phyloP scores from a whole-genome alignment of 2,113 vertebrate genomes.

The Ovis canadensis region DNA sequence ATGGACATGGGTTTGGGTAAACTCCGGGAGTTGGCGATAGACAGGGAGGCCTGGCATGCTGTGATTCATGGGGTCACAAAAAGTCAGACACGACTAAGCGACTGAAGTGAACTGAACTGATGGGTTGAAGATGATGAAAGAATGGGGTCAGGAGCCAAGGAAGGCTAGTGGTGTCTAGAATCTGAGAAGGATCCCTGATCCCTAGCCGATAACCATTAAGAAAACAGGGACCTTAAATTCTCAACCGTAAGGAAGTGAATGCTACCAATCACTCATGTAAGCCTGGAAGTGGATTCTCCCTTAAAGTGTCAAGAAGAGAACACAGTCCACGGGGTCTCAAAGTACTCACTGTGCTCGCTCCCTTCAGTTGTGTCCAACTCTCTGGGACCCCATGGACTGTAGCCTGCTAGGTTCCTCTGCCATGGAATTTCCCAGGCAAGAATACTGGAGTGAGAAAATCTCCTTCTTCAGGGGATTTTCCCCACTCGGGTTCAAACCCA shows the following conservation, averaged over 20 bases:
- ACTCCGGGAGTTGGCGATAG: accelerated
- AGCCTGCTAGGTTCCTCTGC: background rate
- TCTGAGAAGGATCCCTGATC: background rate
- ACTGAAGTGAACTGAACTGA: too few species aligned
- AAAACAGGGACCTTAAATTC: background rate
- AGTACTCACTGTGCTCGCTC: background rate
- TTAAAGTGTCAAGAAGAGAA: background rate
- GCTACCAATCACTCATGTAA: background rate
- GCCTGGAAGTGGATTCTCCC: accelerated
- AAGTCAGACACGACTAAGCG: accelerated
- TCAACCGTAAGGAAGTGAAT: background rate
- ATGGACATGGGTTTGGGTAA: too few species aligned
- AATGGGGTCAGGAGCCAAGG: background rate
- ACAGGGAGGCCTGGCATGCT: too few species aligned
- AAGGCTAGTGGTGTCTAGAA: background rate
- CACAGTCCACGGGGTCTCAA: accelerated
- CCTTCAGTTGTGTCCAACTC: background rate
- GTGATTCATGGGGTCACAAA: accelerated
- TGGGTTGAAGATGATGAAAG: background rate
- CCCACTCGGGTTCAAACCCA: background rate
- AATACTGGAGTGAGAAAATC: background rate
- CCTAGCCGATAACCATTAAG: background rate
- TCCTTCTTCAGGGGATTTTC: background rate
- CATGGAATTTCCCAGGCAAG: background rate
- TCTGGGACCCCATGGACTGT: background rate